Evolutionary conservation across 2,888 invertebrate species (phyloP).

Genomic region (Mesorhabditis sp.): DNA sequence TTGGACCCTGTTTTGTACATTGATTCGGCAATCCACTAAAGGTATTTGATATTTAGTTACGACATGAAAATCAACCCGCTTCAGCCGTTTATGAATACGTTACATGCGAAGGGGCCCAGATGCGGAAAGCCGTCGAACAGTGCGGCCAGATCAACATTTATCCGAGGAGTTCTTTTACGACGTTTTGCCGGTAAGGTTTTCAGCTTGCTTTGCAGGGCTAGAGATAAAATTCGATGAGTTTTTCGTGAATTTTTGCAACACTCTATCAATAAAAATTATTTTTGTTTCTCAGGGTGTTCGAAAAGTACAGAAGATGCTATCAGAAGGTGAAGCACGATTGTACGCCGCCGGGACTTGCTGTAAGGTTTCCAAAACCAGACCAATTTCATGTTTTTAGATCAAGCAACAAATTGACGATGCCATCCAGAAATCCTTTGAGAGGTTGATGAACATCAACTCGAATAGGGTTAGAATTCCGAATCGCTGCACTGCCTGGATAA

Average conservation of each 20-base stretch:
- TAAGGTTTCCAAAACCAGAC: background rate
- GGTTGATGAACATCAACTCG: background rate
- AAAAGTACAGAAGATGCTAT: background rate
- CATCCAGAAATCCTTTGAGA: background rate
- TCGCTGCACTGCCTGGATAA: background rate
- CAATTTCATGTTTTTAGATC: background rate
- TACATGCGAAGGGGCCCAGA: background rate
- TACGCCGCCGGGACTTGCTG: background rate
- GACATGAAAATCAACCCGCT: background rate
- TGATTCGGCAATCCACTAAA: background rate
- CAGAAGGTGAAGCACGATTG: background rate
- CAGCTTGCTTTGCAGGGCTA: background rate
- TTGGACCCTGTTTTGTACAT: background rate
- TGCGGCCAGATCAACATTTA: conserved; percentile 1
- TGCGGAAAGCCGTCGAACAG: background rate
- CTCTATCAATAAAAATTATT: too few species aligned
- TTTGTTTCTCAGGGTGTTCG: background rate
- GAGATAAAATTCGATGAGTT: background rate
- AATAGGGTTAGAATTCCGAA: conserved; percentile 1
- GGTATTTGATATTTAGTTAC: background rate
- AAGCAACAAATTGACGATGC: conserved; percentile 1
- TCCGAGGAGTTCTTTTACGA: background rate
- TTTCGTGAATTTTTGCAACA: too few species aligned
- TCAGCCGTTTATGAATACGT: background rate
- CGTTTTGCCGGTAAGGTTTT: background rate